Conservation (phyloP, 64 coral and sea anemone species). For the Pachyseris speciosa region DNA sequence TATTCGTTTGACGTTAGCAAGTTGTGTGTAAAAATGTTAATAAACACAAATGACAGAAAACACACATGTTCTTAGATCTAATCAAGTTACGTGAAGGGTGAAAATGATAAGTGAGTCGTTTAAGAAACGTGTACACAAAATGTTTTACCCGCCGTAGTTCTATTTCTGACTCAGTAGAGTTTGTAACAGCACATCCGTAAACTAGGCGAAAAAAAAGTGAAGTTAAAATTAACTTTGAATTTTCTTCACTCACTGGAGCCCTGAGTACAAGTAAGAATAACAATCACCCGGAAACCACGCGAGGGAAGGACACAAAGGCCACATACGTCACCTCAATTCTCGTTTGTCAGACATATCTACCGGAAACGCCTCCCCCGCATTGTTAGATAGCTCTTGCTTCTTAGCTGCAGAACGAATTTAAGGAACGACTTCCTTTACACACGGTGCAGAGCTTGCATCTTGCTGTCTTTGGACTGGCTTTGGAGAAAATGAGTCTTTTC, state of each 20-base stretch:
- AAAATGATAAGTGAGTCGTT: background rate
- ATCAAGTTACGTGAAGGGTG: background rate
- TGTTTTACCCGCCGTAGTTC: background rate
- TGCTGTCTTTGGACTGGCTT: background rate
- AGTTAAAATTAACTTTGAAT: background rate
- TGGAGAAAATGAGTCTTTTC: slow-evolving; percentile 42
- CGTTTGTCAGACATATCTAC: slow-evolving; percentile 24
- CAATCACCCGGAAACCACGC: slow-evolving; percentile 59
- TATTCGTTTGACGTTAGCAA: background rate
- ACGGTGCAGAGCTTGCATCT: background rate
- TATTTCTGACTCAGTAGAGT: background rate
- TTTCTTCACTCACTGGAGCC: background rate
- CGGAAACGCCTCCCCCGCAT: slow-evolving; percentile 34
- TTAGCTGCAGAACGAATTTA: slow-evolving; percentile 36
- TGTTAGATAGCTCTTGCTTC: background rate
- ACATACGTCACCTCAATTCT: slow-evolving; percentile 24
- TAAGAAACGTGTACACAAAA: background rate
- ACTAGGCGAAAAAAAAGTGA: background rate
- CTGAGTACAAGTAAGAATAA: slow-evolving; percentile 30
- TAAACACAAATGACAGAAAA: background rate
- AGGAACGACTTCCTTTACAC: slow-evolving; percentile 44
- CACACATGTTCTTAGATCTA: background rate
- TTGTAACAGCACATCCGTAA: background rate
- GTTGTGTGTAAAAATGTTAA: background rate
- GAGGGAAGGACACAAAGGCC: slow-evolving; percentile 15